phyloP scores from a whole-genome alignment of 1,140 invertebrate genomes.

The Cepaea nemoralis region DNA sequence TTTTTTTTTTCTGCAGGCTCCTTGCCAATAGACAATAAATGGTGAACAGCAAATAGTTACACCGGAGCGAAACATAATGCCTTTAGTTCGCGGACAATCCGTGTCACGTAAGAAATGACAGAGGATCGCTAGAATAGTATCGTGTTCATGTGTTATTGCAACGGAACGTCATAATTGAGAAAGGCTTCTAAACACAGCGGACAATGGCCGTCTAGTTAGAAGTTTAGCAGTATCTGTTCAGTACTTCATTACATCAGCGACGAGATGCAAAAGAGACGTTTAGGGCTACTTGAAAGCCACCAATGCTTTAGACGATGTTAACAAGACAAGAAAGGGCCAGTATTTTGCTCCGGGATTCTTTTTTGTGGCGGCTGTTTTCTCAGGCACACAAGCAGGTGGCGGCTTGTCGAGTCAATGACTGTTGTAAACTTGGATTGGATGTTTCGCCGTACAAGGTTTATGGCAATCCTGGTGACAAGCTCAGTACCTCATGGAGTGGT shows the following conservation, averaged over 20 bases:
- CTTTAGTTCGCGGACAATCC: not conserved
- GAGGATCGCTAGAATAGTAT: not conserved
- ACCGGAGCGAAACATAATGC: not conserved
- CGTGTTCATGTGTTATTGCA: not conserved
- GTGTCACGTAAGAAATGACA: not conserved
- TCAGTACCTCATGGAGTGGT: not conserved
- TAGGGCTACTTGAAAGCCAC: not conserved
- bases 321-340: not conserved
- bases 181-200: not conserved
- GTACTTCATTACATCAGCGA: not conserved
- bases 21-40: not conserved
- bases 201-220: not conserved
- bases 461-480: not conserved
- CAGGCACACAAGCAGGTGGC: slow-evolving; percentile 1
- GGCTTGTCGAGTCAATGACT: not conserved
- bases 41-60: not conserved
- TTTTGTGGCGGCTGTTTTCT: not conserved
- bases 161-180: not conserved
- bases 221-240: not conserved
- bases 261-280: not conserved
- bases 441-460: not conserved
- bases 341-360: not conserved
- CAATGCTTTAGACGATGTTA: not conserved
- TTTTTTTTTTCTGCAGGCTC: not conserved
- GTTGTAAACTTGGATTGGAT: not conserved